Evolutionary conservation across 2,113 vertebrate species (phyloP), one percentile per base, ranked within the genome.

Genomic region (Scomber scombrus): DNA sequence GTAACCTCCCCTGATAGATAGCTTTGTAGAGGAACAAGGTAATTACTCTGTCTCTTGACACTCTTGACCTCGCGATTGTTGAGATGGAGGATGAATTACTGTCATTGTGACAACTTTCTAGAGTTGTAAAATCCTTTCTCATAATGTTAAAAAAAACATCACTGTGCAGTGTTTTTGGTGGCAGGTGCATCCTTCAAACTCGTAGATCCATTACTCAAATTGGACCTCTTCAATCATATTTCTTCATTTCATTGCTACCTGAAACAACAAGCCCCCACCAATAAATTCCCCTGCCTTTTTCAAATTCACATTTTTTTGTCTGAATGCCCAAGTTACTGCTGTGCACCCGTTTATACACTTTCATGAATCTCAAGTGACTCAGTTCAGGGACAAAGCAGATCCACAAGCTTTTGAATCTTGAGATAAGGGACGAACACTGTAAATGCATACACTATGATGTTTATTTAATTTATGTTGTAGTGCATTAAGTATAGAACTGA

Each of bases 401-500:
- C 65, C 47, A 29, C 43, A 16, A 61, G 50, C 29, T 45, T 63
- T 57, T 14, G 16, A 55, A 23, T 65, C 47, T 5, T 3, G 6
- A 80, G 11, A 60, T 55, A 29, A 14, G 34, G 10, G 46, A 45
- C 21, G 26, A 63, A 18, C 47, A 5, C 23, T 57, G 61, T 61
- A 71, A 46, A 62, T 13, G 3, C 50, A 66, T 16, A 69, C 34
- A 51, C 62, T 21, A 26, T 31, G 16, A 57, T 45, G 62, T 61
- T 78, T 6, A 29, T 62, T 65, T 62, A 71, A 60, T 26, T 26
- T 26, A 26, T 75, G 50, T 87, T 85, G 81, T 63, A 29, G 13
- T 56, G 73, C 73, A 51, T 80, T 16, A 58, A 77, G 61, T 63
- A 23, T 49, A 12, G 72, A 63, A 56, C 75, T 71, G 47, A 85